phyloP scores from a whole-genome alignment of 2,888 invertebrate species.

The Lithophane ornitopus region DNA sequence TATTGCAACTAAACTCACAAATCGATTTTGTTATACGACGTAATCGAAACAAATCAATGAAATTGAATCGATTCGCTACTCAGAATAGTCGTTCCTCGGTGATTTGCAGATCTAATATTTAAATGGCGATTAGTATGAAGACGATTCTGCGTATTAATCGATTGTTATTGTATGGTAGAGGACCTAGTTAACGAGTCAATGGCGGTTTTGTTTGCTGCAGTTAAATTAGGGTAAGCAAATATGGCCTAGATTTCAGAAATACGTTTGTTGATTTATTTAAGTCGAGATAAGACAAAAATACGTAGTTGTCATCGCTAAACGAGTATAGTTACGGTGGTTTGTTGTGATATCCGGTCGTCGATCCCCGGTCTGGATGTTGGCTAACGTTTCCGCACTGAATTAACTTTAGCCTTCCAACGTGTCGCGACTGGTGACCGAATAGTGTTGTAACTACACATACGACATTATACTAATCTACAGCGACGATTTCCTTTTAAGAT shows the following conservation, averaged over 20 bases:
- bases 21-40: constrained; percentile 71
- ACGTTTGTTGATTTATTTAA: constrained; percentile 31
- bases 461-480: constrained; percentile 27
- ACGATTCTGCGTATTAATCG: constrained; percentile 62
- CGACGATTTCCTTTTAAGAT: constrained; percentile 40
- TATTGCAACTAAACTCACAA: constrained; percentile 67
- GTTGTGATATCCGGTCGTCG: constrained; percentile 78
- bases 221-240: constrained; percentile 40
- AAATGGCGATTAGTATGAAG: constrained; percentile 69
- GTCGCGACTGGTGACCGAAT: constrained; percentile 55
- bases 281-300: constrained; percentile 39
- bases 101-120: constrained; percentile 80
- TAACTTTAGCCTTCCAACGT: constrained; percentile 78
- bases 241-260: constrained; percentile 40
- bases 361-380: constrained; percentile 74
- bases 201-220: constrained; percentile 31
- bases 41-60: constrained; percentile 75
- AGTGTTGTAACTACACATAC: constrained; percentile 35
- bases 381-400: constrained; percentile 78
- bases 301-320: constrained; percentile 23
- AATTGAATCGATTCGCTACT: constrained; percentile 75
- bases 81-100: constrained; percentile 67
- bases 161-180: constrained; percentile 37
- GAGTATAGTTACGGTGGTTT: constrained; percentile 51
- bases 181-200: constrained; percentile 18